Conservation (phyloP, 2,113 vertebrate species). For the Panthera uncia region DNA sequence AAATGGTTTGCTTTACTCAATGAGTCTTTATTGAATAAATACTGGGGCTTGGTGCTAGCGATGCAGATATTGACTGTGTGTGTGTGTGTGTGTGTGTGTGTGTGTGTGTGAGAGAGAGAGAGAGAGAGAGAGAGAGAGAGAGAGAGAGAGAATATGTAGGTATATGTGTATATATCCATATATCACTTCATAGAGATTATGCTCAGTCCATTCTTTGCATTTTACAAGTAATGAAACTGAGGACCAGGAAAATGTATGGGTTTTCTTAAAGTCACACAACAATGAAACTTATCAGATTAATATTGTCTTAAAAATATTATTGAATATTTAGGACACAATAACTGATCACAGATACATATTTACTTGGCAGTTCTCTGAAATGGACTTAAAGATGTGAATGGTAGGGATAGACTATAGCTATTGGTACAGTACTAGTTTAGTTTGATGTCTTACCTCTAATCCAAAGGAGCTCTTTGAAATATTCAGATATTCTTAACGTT, state of each 20-base stretch:
- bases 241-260: background rate
- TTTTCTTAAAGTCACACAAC: background rate
- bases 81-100: background rate
- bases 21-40: background rate
- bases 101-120: background rate
- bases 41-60: background rate
- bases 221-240: slow-evolving; percentile 1
- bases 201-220: background rate
- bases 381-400: background rate
- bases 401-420: background rate
- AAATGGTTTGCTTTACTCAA: background rate
- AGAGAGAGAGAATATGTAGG: too few relatives aligned
- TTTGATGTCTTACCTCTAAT: background rate
- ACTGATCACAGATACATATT: background rate
- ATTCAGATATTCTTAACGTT: slow-evolving; percentile 49
- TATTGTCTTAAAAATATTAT: background rate
- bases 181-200: background rate
- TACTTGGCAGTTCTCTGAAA: background rate
- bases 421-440: background rate
- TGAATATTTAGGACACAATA: background rate
- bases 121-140: background rate
- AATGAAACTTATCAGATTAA: background rate
- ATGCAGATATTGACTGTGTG: background rate
- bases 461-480: slow-evolving; percentile 58
- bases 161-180: background rate